Evolutionary conservation across 2,797 vertebrate genomes (phyloP).

Genomic region (Poeciliopsis gracilis): DNA sequence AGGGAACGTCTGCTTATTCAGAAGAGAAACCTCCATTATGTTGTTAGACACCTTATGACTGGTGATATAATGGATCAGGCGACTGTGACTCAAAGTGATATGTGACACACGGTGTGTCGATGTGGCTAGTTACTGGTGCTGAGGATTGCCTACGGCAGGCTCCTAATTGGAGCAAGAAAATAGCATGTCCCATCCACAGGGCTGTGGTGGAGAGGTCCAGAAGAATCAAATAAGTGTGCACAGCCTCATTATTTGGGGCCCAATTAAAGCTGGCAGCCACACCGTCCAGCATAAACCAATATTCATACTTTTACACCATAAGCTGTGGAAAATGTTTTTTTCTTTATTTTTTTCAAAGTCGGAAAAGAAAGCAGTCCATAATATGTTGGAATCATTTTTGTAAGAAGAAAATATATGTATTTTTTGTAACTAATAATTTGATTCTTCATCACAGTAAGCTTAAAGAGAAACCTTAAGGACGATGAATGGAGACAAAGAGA

Average conservation of each 20-base stretch:
- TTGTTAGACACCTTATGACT: neutral
- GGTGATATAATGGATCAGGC: conserved; percentile 33
- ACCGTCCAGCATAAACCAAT: neutral
- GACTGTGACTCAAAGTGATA: conserved; percentile 15
- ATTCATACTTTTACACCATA: neutral
- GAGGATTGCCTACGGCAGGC: conserved; percentile 8
- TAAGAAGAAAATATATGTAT: neutral
- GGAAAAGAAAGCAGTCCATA: neutral
- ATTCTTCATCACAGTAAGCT: neutral
- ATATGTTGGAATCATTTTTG: neutral
- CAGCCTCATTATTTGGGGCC: conserved; percentile 66
- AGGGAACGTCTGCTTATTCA: neutral
- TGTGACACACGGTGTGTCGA: neutral
- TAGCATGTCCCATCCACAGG: conserved; percentile 26
- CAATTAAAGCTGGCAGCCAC: conserved; percentile 61
- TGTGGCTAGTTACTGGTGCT: conserved; percentile 11
- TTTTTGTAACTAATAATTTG: neutral
- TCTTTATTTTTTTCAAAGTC: neutral
- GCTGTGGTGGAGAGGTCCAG: conserved; percentile 25
- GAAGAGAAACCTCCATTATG: neutral
- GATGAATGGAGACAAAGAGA: neutral
- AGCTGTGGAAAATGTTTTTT: neutral
- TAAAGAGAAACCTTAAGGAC: neutral
- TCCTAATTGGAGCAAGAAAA: conserved; percentile 50
- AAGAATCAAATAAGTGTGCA: conserved; percentile 43